A percentile compares a stretch with the other conserved stretches of the same genome.
Conservation (phyloP, 2,113 vertebrate species). For the Sialia sialis region DNA sequence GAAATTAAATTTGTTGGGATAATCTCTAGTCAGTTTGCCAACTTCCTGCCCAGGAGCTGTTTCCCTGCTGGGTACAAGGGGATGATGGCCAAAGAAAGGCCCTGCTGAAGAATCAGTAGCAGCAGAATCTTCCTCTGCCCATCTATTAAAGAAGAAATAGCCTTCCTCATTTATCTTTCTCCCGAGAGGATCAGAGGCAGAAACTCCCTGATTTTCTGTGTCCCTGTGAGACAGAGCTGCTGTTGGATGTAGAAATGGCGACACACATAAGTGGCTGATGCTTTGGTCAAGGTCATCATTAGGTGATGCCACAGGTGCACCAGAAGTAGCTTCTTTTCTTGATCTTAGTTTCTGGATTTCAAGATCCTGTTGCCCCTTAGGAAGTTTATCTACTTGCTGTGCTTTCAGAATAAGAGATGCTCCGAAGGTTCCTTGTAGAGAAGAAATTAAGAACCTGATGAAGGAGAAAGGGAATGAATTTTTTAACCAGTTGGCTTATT, state of each 20-base stretch:
- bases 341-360: constrained; percentile 80
- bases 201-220: neutral
- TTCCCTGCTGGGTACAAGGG: neutral
- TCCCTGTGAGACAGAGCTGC: neutral
- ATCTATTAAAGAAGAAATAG: neutral
- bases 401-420: constrained; percentile 76
- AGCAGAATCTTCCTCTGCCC: neutral
- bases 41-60: neutral
- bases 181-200: neutral
- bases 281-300: neutral
- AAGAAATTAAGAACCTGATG: constrained; percentile 81
- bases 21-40: neutral
- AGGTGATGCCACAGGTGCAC: neutral
- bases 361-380: constrained; percentile 62
- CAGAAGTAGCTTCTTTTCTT: neutral
- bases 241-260: neutral
- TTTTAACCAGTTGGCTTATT: neutral
- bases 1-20: neutral
- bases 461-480: neutral
- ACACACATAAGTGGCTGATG: neutral
- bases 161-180: neutral
- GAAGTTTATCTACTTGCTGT: constrained; percentile 79
- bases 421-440: constrained; percentile 79
- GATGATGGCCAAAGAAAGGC: neutral
- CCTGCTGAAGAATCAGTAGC: neutral